Evolutionary conservation across 2,797 vertebrate genomes (phyloP), one percentile per base, ranked within the genome.

Genomic region (Sebastes umbrosus): DNA sequence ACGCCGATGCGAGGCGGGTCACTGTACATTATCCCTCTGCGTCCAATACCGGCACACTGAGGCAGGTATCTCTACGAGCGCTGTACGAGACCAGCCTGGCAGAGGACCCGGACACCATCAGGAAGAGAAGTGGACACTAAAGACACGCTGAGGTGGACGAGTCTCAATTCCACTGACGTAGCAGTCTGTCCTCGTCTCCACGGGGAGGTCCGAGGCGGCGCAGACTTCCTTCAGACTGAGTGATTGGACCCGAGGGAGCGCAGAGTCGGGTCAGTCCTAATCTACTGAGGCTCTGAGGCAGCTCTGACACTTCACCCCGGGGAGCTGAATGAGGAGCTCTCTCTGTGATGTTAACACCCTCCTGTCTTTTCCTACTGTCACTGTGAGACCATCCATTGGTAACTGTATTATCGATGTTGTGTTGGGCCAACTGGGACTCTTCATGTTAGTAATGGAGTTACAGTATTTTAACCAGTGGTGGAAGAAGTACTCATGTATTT

Each of bases 201-300:
- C 46, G 1, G 57, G n/a, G 79, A 80, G 10, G 18, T 16, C 50
- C 1, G 36, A 32, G 22, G 9, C 8, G 7, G 69, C 36, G 10
- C 69, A 46, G 11, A 52, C 16, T 31, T 80, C 57, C 57, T 36
- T 14, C 58, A 25, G 73, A 65, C 39, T 32, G 69, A 73, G 8
- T 6, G 62, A 84, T 69, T 31, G 70, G 67, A 65, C 71, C 67
- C 3, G 12, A 54, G 75, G 71, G 71, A 78, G 58, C 65, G 5
- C n/a, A 0, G 39, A 46, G 57, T 25, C 24, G 0, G n/a, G 34
- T 71, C 69, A 36, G 75, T 36, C 13, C 66, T 68, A 52, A 83
- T 77, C 70, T 59, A 18, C 64, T 14, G 64, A 76, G 79, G 22
- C 75, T 63, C 34, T 24, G 8, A 67, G 55, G 22, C 66, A 29